Base-by-base conservation (phyloP, 2,113 vertebrate genomes). In the Etheostoma spectabile region DNA sequence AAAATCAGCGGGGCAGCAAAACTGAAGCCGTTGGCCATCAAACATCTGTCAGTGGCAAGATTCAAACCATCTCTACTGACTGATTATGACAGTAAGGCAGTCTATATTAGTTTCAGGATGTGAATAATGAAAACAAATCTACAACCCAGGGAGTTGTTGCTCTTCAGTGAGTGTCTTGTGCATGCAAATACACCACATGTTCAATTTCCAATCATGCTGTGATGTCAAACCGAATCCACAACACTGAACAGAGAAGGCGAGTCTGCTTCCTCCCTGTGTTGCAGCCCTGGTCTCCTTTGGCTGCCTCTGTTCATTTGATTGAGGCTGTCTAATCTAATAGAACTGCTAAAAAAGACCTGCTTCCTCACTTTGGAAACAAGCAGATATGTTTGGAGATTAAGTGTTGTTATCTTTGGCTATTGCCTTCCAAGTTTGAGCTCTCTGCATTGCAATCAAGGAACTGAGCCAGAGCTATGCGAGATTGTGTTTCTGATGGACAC, bases 301-400 rank as follows among this genome's bases (percentile, higher is more conserved):
- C 88, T 48, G 74, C 80, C 83, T 80, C 66, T 42, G 79, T 78
- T 51, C 55, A 53, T 91, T 90, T 88, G 88, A 91, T 90, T 85
- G 90, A 91, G 84, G 77, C 88, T 85, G 91, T 94, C 91, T 88
- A 60, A 91, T 91, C 78, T 70, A 92, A 94, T 92, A 85, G 35
- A 89, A 85, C 48, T 67, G 79, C 76, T 77, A 72, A 84, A 86
- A 71, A 71, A 86, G 67, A 66, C 62, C 68, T 61, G 69, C 82
- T 83, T 92, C 85, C 87, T 79, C 53, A 66, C 65, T 73, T 24
- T 82, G 83, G 86, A 82, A 88, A 88, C 19, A 14, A 66, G 69
- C 62, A 87, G 90, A 93, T 79, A 84, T 81, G 82, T 90, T 90
- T 77, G 80, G 72, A 93, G 92, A 94, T 93, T 90, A 74, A 68